Evolutionary conservation across 30 jellyfish, hydroid and myxozoan genomes (phyloP), one percentile per base, ranked within the genome.

Genomic region (Rhopilema esculentum): DNA sequence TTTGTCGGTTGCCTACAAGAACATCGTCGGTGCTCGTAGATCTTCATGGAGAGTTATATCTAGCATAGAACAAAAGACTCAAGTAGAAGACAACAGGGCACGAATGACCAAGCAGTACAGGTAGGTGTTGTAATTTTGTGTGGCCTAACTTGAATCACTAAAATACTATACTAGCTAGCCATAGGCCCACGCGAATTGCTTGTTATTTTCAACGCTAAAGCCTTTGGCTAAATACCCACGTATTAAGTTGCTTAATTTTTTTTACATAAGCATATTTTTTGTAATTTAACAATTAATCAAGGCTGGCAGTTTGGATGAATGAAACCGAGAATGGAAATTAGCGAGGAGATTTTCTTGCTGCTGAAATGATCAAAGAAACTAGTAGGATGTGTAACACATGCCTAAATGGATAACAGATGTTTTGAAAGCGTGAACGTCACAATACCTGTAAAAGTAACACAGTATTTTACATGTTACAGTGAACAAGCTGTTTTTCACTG

Each of bases 11-110:
- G 99, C 99, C 77, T 96, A 91, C 94, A 96, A 96, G 87, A 96
- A 96, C 80, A 89, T 96, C 16, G 99, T 96, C 53, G 99, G 99
- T 30, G 99, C 98, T 0, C 72, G 96, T n/a, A 85, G 99, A 2
- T 92, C 99, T 0, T 96, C 99, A 19, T 96, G 99, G 99, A 80
- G 99, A 66, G 98, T 91, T 28, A 81, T 96, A 21, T 65, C 97
- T 12, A 88, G 98, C 85, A 87, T 91, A 64, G 98, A 91, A 28
- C 92, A 64, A 33, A 96, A 96, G 83, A 33, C 91, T 28, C 84
- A 72, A 62, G 90, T 4, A 33, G 91, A 82, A 33, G 97, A 94
- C 21, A 94, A 84, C 82, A 84, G 84, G 61, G 61, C 77, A 72
- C 84, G 88, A 83, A 70, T 91, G 93, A 86, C 90, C 50, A 86